Base-by-base conservation (phyloP, 2,797 vertebrate genomes). In the Intellagama lesueurii region DNA sequence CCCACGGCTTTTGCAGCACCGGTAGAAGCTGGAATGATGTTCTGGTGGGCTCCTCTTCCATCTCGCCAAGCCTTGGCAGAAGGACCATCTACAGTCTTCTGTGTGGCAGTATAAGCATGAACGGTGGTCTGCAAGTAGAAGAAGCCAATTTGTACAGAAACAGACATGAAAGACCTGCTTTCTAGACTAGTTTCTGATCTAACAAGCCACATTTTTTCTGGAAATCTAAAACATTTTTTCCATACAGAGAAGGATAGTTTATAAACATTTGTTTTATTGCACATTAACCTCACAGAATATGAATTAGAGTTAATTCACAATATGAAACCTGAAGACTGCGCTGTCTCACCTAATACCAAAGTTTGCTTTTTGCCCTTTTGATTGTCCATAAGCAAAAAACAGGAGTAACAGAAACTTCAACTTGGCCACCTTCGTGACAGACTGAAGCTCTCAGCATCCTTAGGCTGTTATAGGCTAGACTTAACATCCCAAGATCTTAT, bases 11-110 rank as follows among this genome's bases (percentile, higher is more conserved):
- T 98, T 91, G 98, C 98, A 19, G 98, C 98, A n/a, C 98, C 98
- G 0, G 98, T 99, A 92, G 98, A 97, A 47, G 98, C 98, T 47
- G 98, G 98, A 90, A 98, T 98, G 96, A 99, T 98, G 97, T 98
- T 99, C 96, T 98, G 97, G 91, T 97, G 96, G 83, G 98, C 98
- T 0, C 97, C 96, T 0, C 98, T 97, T 2, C 98, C 98, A 0
- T 98, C 98, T 9, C 98, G 96, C 98, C 98, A 98, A 83, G 98
- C 97, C 95, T 99, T 98, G 78, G 96, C 96, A 0, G 98, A 98
- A 69, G 98, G 98, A 1, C 98, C 98, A 0, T 99, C 98, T 94
- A 99, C 98, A 0, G 98, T 98, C 97, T 99, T 99, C 97, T 98
- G 98, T 81, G 98, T 98, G 93, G 98, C 98, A 7, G 98, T 98